Evolutionary conservation across 2,797 vertebrate species (phyloP).

Genomic region (Trachops cirrhosus): DNA sequence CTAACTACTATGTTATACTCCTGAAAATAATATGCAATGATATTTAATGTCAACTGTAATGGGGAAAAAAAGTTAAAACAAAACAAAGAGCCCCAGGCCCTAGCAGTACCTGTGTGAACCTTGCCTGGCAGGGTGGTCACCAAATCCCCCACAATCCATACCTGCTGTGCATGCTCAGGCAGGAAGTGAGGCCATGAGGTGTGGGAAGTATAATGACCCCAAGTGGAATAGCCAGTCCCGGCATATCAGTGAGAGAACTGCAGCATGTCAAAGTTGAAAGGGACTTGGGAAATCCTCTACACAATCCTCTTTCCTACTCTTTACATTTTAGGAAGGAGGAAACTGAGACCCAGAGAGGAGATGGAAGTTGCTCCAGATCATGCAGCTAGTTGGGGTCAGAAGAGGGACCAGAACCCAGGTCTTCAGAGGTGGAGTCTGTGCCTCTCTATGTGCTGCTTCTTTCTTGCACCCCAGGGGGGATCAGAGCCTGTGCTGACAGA

Average conservation of each 20-base stretch:
- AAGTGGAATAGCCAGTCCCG: not conserved
- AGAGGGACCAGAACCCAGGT: not conserved
- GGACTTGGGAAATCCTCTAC: not conserved
- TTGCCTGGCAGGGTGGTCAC: not conserved
- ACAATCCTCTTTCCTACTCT: not conserved
- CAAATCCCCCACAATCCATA: not conserved
- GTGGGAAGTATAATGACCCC: not conserved
- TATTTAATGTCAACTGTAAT: not conserved
- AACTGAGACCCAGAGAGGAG: not conserved
- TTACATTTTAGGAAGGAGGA: not conserved
- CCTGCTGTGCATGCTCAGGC: not conserved
- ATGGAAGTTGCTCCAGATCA: not conserved
- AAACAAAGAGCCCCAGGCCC: not conserved
- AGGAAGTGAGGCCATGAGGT: not conserved
- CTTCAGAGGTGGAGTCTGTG: not conserved
- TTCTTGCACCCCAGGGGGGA: not conserved
- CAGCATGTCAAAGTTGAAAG: not conserved
- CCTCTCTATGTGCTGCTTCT: not conserved
- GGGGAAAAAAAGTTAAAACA: not conserved
- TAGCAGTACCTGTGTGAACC: not conserved
- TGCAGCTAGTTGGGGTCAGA: not conserved
- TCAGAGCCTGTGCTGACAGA: not conserved
- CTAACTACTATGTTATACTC: not conserved
- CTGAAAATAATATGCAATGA: not conserved
- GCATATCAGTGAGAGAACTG: not conserved